phyloP scores from a whole-genome alignment of 2,888 invertebrate species.

The Hoplodrina blanda region DNA sequence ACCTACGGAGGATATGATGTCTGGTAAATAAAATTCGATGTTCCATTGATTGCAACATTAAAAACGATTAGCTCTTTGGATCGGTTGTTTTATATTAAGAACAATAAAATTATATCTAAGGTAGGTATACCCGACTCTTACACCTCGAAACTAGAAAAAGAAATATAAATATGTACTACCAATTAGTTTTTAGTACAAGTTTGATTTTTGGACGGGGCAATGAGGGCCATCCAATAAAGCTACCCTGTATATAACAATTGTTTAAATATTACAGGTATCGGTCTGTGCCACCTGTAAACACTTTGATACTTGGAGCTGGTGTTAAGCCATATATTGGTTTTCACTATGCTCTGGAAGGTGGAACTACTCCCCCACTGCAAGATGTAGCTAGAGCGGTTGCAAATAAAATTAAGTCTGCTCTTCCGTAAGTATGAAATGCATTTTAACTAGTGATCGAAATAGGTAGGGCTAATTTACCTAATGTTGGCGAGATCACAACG shows the following conservation, averaged over 20 bases:
- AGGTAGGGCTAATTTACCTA: too few relatives aligned
- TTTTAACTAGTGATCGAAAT: neutral
- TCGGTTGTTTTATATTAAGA: too few relatives aligned
- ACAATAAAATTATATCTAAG: too few relatives aligned
- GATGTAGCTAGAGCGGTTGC: slow-evolving; percentile 98
- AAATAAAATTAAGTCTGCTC: slow-evolving; percentile 95
- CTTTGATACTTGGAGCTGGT: slow-evolving; percentile 94
- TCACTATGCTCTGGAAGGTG: slow-evolving; percentile 97
- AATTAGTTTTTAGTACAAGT: neutral
- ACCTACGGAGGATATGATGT: slow-evolving; percentile 94
- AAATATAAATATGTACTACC: neutral
- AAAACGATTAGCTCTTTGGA: too few relatives aligned
- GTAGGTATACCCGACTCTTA: too few relatives aligned
- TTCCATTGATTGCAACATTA: neutral
- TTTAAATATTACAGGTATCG: slow-evolving; percentile 86
- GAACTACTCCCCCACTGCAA: slow-evolving; percentile 93
- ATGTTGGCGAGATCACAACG: too few relatives aligned
- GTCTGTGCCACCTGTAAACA: slow-evolving; percentile 94
- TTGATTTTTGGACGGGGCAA: too few relatives aligned
- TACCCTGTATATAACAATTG: neutral
- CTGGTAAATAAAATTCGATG: slow-evolving; percentile 76
- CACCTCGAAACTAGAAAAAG: too few relatives aligned
- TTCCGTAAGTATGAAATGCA: slow-evolving; percentile 91
- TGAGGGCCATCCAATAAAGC: neutral
- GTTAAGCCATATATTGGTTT: slow-evolving; percentile 96